Base-by-base conservation (phyloP, 1,140 invertebrate genomes). In the Drosophila sp. region DNA sequence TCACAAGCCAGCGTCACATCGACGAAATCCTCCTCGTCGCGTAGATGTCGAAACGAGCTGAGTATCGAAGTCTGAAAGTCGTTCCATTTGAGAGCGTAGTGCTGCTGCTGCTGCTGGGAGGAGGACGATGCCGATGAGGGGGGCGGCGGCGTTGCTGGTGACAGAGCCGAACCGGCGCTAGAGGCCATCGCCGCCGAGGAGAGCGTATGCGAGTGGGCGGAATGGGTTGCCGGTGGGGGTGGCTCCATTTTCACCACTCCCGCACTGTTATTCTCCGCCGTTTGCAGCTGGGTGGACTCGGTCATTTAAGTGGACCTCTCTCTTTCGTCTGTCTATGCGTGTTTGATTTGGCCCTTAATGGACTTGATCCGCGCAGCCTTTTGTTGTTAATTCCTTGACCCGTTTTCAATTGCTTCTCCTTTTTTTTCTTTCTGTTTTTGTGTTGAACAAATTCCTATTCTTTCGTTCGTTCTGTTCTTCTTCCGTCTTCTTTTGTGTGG, bases 1-100 rank as follows among this genome's bases (percentile, higher is more conserved):
- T 98, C 97, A 93, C 97, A 98, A 76, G 97, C 97, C 75, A 98
- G 93, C 29, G 97, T 98, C 69, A 98, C 97, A 92, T 98, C 97
- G 41, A 98, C 96, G 90, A 97, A 97, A 92, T 97, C 96, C 93
- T 97, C 96, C 92, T 96, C 95, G 91, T 97, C 96, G 29, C 95
- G 93, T 70, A 98, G 93, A 92, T 97, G 95, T 65, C 96, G 95
- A 93, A 98, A 98, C 58, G 96, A 97, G 66, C 94, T 96, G 63
- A 98, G 94, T 91, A 98, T 97, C 83, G 96, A 97, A 63, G 96
- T 95, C 92, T 97, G 97, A 93, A 97, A 98, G 92, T 98, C 97
- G 92, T 98, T 98, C 97, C 97, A 98, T 90, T 97, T 95, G 87
- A 98, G 94, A 92, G 97, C 97, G 93, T 98, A 98, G 91, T 97